These are phyloP conservation scores for Orthosia cruda DNA, from an alignment of 2,888 invertebrate genomes.

Conservation along the genomic window DNA sequence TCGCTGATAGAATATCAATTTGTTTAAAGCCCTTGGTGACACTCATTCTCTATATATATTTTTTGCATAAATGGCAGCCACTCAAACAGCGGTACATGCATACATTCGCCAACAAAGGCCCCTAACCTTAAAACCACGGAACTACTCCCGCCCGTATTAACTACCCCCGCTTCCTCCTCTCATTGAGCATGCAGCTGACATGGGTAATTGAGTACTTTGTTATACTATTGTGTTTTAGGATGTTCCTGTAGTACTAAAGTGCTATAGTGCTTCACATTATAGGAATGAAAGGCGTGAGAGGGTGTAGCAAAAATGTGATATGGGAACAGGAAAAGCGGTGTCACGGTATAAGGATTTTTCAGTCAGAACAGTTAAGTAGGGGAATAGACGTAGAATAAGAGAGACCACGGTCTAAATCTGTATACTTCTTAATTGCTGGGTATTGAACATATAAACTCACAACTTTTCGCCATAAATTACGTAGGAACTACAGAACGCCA, in stretches of 20 bases:
- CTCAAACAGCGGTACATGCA: neutral
- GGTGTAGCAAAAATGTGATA: neutral
- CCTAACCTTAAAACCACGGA: slow-evolving; percentile 35
- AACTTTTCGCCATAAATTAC: too few species aligned
- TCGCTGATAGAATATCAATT: too few species aligned
- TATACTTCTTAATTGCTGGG: too few species aligned
- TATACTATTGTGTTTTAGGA: slow-evolving; percentile 5
- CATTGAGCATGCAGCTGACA: slow-evolving; percentile 68
- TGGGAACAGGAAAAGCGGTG: neutral
- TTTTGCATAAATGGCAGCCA: too few species aligned
- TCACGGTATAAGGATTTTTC: too few species aligned
- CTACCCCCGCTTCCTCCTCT: slow-evolving; percentile 56
- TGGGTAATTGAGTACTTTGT: slow-evolving; percentile 51
- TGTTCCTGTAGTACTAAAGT: neutral
- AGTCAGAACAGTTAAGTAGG: too few species aligned
- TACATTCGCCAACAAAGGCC: neutral
- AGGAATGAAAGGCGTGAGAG: neutral
- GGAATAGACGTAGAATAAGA: too few species aligned
- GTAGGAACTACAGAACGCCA: too few species aligned
- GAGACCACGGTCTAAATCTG: too few species aligned
- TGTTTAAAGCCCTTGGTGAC: too few species aligned
- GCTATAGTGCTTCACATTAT: slow-evolving; percentile 1
- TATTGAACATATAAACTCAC: too few species aligned
- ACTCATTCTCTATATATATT: too few species aligned
- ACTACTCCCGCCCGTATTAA: slow-evolving; percentile 52